Base-by-base conservation (phyloP, 2,113 vertebrate species). In the Pelmatolapia mariae region DNA sequence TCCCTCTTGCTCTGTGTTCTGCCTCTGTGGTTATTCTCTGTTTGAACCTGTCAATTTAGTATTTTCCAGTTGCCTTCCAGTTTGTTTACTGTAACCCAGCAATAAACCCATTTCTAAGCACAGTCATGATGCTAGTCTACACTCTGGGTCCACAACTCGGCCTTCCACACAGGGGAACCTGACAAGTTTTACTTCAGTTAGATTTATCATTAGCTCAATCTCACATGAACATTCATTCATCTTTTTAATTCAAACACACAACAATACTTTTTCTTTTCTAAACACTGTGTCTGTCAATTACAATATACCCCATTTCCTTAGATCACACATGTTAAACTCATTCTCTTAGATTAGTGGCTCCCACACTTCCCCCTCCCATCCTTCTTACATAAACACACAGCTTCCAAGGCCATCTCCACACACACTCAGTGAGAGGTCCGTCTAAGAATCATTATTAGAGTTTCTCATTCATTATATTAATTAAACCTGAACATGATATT, bases 161-260 rank as follows among this genome's bases (percentile, higher is more conserved):
- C 19, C 52, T 54, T 24, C 53, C 10, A 54, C 53, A 24, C n/a
- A 54, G 53, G n/a, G n/a, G 0, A 0, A 1, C n/a, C 53, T 54
- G n/a, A 24, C 10, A 24, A 7, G 53, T 54, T 54, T 54, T 54
- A 54, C n/a, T 54, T 54, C n/a, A n/a, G n/a, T 54, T 54, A 54
- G 53, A 54, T 1, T 54, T 12, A 54, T 54, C 53, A 54, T 54
- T 54, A 24, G 53, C n/a, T 12, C 53, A 24, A 54, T 54, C 53
- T 54, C 53, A 54, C 53, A 24, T 54, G 53, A 54, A 54, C 53
- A 54, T 4, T 54, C n/a, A 54, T 54, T 54, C 6, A 12, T 54
- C n/a, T 54, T 56, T 56, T 56, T 13, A 56, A 56, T 24, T 56
- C 11, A 56, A 56, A 56, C 24, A 56, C 53, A 7, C 53, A 53